phyloP scores from a whole-genome alignment of 1,140 invertebrate species.

The Drosophila pruinosa region DNA sequence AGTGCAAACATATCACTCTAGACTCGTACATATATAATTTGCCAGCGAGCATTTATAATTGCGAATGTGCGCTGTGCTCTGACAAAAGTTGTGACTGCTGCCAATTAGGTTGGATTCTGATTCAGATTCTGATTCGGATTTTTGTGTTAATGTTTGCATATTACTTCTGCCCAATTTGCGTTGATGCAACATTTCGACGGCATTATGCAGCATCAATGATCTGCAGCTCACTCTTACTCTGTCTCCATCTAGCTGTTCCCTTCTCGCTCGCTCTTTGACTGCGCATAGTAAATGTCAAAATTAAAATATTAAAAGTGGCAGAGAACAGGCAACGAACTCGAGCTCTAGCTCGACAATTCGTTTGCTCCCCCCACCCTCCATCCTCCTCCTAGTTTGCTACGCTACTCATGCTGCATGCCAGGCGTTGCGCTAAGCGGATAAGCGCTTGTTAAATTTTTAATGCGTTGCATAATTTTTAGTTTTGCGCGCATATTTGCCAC shows the following conservation, averaged over 20 bases:
- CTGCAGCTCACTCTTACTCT: not conserved
- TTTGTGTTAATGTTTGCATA: constrained; percentile 66
- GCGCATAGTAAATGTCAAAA: constrained; percentile 67
- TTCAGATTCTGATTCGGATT: constrained; percentile 50
- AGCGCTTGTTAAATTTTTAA: constrained; percentile 81
- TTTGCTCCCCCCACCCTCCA: not conserved
- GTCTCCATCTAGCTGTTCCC: not conserved
- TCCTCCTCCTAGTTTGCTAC: not conserved
- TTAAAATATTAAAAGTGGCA: constrained; percentile 76
- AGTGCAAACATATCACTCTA: constrained; percentile 6
- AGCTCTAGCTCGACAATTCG: not conserved
- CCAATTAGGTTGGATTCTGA: constrained; percentile 63
- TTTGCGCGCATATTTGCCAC: constrained; percentile 65
- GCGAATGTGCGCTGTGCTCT: not conserved
- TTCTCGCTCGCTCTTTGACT: not conserved
- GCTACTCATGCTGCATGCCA: constrained; percentile 18
- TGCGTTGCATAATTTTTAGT: constrained; percentile 79
- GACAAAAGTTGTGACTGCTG: constrained; percentile 56
- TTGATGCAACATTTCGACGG: constrained; percentile 52
- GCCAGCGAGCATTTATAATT: constrained; percentile 36
- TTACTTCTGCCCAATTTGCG: constrained; percentile 75
- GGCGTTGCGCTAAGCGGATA: constrained; percentile 76
- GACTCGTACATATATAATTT: constrained; percentile 10
- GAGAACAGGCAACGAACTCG: constrained; percentile 34
- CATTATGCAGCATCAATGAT: constrained; percentile 11